These are phyloP conservation scores for Elegia similella DNA, from an alignment of 2,888 invertebrate species.

Conservation along the genomic window DNA sequence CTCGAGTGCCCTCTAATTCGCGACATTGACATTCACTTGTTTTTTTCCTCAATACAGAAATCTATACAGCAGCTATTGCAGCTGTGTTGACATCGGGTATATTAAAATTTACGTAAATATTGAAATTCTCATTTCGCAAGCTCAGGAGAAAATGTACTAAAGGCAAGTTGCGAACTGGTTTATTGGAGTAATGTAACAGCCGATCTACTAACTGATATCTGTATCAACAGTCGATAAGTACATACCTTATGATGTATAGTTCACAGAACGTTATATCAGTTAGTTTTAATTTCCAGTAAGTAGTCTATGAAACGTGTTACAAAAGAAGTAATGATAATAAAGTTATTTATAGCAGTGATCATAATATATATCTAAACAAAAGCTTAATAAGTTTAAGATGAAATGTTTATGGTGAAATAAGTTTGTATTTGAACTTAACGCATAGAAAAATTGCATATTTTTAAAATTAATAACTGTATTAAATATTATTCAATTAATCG, in stretches of 20 bases:
- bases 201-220: neutral
- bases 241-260: neutral
- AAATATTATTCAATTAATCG: no score
- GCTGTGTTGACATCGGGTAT: conserved; percentile 52
- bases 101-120: conserved; percentile 65
- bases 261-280: neutral
- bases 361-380: no score
- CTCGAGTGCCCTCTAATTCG: conserved; percentile 39
- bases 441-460: no score
- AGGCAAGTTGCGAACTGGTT: neutral
- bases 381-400: no score
- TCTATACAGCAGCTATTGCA: conserved; percentile 45
- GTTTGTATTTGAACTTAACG: no score
- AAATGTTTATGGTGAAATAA: no score
- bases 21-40: conserved; percentile 68
- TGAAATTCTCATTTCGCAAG: conserved; percentile 45
- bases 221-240: neutral
- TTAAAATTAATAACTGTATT: no score
- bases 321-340: no score
- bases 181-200: conserved; percentile 2
- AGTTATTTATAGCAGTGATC: no score
- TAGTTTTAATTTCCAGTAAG: neutral
- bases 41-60: conserved; percentile 35
- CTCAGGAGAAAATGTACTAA: conserved; percentile 24
- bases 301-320: neutral